Evolutionary conservation across 2,113 vertebrate species (phyloP), one percentile per base, ranked within the genome.

Genomic region (Erythrocercus mccallii): DNA sequence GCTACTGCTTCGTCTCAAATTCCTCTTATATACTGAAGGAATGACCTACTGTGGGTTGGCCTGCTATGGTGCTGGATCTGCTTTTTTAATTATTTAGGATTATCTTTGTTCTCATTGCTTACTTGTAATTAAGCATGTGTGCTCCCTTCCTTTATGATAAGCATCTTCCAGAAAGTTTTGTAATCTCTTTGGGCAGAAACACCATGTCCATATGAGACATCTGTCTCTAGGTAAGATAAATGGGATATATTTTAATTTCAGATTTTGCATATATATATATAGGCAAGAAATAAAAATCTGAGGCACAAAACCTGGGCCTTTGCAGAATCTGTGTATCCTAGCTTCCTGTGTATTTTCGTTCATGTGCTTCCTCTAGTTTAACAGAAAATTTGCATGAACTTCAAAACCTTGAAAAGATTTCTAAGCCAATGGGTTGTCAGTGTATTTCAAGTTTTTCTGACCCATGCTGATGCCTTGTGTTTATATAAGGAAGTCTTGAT

Each of bases 51-150:
- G 10, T 58, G 38, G 8, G 16, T 40, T 88, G 35, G 22, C 38
- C 27, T 10, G 5, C 40, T 48, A 0, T 31, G 6, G 16, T 33
- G 2, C 0, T 10, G 2, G 22, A 45, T 51, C 18, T 50, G 7
- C 17, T 23, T 82, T 93, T 69, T 73, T 37, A 58, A 66, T 40
- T 73, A 68, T 33, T 82, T 90, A 6, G 2, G 12, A 28, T 90
- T 80, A 48, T 40, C 10, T 85, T 91, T 40, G 18, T 92, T 81
- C 23, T 65, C 16, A 20, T 44, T 65, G 2, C 45, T 71, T 61
- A 8, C 3, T 57, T 62, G 28, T 25, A 56, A 44, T 73, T 33
- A 50, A 62, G 12, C 6, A 5, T n/a, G 7, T 4, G 1, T 33
- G 9, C 12, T 68, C 18, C 20, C 10, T 74, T 81, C 35, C 27